phyloP scores from a whole-genome alignment of 2,797 vertebrate species.

The Siniperca undulata region DNA sequence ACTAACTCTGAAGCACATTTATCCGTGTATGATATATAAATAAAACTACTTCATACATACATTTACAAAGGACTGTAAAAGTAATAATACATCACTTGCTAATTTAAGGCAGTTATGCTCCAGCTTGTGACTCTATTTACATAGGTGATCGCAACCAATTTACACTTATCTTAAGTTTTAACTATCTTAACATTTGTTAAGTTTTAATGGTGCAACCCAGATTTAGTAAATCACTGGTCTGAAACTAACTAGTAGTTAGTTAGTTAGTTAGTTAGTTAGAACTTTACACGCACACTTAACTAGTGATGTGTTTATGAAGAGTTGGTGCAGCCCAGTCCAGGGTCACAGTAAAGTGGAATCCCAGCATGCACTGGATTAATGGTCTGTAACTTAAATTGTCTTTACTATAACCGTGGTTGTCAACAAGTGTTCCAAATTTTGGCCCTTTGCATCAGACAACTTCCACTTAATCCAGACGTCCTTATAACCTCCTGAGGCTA shows the following conservation, averaged over 20 bases:
- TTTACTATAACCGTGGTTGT: neutral
- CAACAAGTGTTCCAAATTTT: neutral
- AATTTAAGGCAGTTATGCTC: neutral
- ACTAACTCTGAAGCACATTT: neutral
- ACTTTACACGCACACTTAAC: neutral
- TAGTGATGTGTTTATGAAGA: neutral
- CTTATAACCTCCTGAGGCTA: conserved; percentile 56
- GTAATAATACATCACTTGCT: neutral
- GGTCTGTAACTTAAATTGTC: neutral
- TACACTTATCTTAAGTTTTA: neutral
- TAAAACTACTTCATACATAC: neutral
- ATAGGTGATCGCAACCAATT: neutral
- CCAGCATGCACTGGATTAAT: conserved; percentile 14
- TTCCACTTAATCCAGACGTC: conserved; percentile 46
- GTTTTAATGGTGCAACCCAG: neutral
- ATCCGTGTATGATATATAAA: neutral
- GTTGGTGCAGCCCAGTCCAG: neutral
- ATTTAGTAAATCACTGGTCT: neutral
- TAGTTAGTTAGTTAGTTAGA: too few species aligned
- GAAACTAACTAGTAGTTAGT: neutral
- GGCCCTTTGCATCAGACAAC: conserved; percentile 26
- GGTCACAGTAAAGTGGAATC: neutral
- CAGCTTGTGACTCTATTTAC: neutral
- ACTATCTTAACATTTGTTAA: neutral
- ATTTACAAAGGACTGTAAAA: neutral